Percentiles rank a stretch among this genome's conserved stretches.
Evolutionary conservation across 1,140 invertebrate species (phyloP).

Genomic region (Battus philenor): DNA sequence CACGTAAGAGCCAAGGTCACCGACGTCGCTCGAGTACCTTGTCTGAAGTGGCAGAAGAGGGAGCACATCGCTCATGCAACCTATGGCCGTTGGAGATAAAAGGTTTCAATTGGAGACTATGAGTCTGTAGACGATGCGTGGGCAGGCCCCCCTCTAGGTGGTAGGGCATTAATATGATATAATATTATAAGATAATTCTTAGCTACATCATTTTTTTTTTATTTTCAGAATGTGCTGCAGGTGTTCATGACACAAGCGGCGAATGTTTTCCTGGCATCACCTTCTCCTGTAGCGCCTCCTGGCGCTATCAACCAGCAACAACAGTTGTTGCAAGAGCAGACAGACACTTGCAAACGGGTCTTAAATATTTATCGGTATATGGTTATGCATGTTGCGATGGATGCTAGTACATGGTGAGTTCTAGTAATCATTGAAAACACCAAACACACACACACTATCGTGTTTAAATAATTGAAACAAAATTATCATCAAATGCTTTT

Average conservation of each 20-base stretch:
- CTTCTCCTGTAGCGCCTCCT: slow-evolving; percentile 89
- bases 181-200: too few relatives aligned
- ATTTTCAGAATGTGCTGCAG: slow-evolving; percentile 88
- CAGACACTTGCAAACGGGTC: slow-evolving; percentile 96
- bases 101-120: too few relatives aligned
- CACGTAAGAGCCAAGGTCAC: too few relatives aligned
- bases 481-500: too few relatives aligned
- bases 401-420: slow-evolving; percentile 91
- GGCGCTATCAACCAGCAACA: slow-evolving; percentile 88
- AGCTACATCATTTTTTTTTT: neutral
- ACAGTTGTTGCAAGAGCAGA: slow-evolving; percentile 89
- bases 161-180: too few relatives aligned
- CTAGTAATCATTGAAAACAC: neutral
- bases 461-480: neutral
- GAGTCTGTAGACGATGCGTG: too few relatives aligned
- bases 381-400: slow-evolving; percentile 97
- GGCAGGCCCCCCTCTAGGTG: too few relatives aligned
- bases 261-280: slow-evolving; percentile 92
- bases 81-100: too few relatives aligned
- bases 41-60: too few relatives aligned
- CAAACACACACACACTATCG: too few relatives aligned
- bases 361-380: slow-evolving; percentile 97
- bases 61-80: too few relatives aligned
- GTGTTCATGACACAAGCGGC: slow-evolving; percentile 97
- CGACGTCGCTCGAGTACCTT: too few relatives aligned